Base-by-base conservation (phyloP, 1,140 invertebrate genomes). In the Cecropterus lyciades region DNA sequence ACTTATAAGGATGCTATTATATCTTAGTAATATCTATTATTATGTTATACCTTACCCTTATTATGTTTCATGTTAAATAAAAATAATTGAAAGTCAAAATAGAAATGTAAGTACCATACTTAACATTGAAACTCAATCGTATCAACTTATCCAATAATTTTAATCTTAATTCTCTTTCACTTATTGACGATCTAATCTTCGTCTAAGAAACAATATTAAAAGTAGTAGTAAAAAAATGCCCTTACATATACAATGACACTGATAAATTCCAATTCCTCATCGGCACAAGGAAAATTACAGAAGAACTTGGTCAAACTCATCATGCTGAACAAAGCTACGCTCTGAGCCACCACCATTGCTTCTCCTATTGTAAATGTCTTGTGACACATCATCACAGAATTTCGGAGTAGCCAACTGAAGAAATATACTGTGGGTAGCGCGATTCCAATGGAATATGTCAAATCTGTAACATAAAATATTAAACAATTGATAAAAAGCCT, bases 281-380 rank as follows among this genome's bases (percentile, higher is more conserved):
- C 33, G 17, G 72, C 60, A 55, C 75, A 64, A 6, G 70, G 43
- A 20, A 78, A 40, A 20, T 76, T 55, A 42, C 59, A 65, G 5
- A 80, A 55, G 6, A 73, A 65, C 57, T 75, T 81, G 0, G 66
- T 27, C 0, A 75, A 4, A 8, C 65, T 67, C 62, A 74, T 76
- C 0, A 67, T 46, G 8, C 11, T 10, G 55, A 81, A 80, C n/a
- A 91, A 45, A 0, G 77, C 49, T 8, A 81, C 46, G 14, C 73
- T 68, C 59, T 91, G 87, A 8, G 60, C 40, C 0, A 89, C 79
- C 8, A 91, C 49, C 71, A 87, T 84, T 5, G 86, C 86, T 69
- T 91, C 89, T 15, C 89, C 89, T 5, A 90, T 33, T 9, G 87
- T 91, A 62, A 89, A 91, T 60, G 89, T 90, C 16, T 80, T 82